phyloP scores from a whole-genome alignment of 2,113 vertebrate species.

The Seriola dumerili region DNA sequence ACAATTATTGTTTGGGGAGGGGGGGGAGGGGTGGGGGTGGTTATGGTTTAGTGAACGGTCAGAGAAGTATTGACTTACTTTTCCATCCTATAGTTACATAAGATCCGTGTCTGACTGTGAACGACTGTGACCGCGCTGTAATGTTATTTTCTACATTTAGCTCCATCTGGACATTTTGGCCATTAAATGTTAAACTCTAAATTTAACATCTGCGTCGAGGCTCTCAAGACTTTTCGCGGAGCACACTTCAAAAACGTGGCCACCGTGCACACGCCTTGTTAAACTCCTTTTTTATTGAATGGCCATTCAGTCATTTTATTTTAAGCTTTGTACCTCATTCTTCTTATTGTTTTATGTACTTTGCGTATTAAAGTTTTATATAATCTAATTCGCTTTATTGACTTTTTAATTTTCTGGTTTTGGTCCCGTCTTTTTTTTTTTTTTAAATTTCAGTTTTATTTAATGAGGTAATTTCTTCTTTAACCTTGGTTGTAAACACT shows the following conservation, averaged over 20 bases:
- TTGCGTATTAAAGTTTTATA: slow-evolving; percentile 20
- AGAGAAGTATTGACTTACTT: background rate
- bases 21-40: too few relatives aligned
- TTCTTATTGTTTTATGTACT: slow-evolving; percentile 5
- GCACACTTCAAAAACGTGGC: background rate
- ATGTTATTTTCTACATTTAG: slow-evolving; percentile 3
- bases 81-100: slow-evolving; percentile 31
- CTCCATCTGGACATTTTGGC: slow-evolving; percentile 42
- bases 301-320: slow-evolving; percentile 23
- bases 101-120: background rate
- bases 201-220: slow-evolving; percentile 40
- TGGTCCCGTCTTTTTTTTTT: too few relatives aligned
- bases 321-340: background rate
- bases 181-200: slow-evolving; percentile 29
- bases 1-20: background rate
- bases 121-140: slow-evolving; percentile 2
- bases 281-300: slow-evolving; percentile 31
- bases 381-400: slow-evolving; percentile 19
- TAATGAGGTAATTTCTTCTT: background rate
- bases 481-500: slow-evolving; percentile 30
- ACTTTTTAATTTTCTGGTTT: background rate
- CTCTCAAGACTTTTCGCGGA: slow-evolving; percentile 12
- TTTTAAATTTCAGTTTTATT: background rate
- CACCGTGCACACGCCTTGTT: slow-evolving; percentile 13
- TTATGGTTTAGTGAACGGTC: background rate